Conservation (phyloP, 2,113 vertebrate genomes). For the Myotis lucifugus region DNA sequence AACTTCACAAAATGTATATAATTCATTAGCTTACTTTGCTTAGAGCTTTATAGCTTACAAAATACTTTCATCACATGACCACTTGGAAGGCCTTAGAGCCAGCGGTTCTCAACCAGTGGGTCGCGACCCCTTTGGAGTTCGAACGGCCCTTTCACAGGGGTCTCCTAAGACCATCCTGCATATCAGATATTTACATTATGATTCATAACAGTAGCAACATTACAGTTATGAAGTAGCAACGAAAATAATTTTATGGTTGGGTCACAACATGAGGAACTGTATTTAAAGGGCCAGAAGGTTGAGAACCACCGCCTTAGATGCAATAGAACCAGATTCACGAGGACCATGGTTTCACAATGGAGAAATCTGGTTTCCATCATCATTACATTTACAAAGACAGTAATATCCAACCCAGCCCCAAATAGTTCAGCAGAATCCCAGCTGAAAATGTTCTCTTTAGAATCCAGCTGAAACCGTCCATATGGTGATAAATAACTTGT, state of each 20-base stretch:
- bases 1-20: not conserved
- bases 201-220: no score
- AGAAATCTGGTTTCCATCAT: not conserved
- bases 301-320: not conserved
- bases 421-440: slow-evolving; percentile 13
- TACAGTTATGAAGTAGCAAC: no score
- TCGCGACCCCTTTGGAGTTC: no score
- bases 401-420: not conserved
- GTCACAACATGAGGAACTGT: no score
- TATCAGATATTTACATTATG: no score
- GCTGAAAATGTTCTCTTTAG: not conserved
- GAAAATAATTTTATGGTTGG: no score
- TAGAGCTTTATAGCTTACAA: not conserved
- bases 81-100: not conserved
- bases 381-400: slow-evolving; percentile 6
- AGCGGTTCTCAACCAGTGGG: no score
- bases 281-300: no score
- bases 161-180: no score
- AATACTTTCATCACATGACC: not conserved
- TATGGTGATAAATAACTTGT: not conserved
- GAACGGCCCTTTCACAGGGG: no score
- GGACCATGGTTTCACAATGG: not conserved
- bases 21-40: not conserved
- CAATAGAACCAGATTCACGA: not conserved
- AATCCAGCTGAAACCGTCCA: not conserved